Base-by-base conservation (phyloP, 1,140 invertebrate species). In the Asobara japonica region DNA sequence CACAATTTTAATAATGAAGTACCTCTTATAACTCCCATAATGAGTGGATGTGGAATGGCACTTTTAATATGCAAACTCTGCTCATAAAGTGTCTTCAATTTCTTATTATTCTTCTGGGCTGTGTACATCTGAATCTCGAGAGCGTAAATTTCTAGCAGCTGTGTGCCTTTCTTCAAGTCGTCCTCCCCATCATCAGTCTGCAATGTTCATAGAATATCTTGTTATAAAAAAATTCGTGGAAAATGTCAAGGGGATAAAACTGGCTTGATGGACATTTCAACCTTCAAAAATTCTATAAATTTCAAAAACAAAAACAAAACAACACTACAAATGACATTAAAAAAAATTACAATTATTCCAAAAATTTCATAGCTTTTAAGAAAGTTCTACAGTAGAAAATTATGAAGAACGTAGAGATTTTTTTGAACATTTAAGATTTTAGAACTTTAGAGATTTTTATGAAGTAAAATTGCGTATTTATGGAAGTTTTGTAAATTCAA, bases 101-200 rank as follows among this genome's bases (percentile, higher is more conserved):
- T 99, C 84, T 99, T 99, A 83, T 99, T 99, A 85, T 99, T 99
- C 83, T 99, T 99, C 88, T 99, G 98, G 68, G 96, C 97, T 0
- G 98, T 99, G 84, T 99, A 99, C 98, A 99, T 99, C 90, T 99
- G 98, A 82, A 99, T 99, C 91, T 99, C 98, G 76, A 99, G 87
- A 0, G 98, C 98, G 88, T 99, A 99, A 66, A 99, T 99, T 89
- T 99, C 98, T 48, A 99, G 87, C 7, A 99, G 87, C 82, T 99
- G 98, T 1, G 98, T 99, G 48, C 98, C 97, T 88, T 99, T 99
- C 85, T 99, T 99, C 61, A 99, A 88, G 87, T 99, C 98, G 90
- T 99, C 98, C 88, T 99, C 97, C n/a, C 98, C 98, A 83, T 98
- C 96, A 88, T 99, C 97, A 36, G 97, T 99, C 92, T 97, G 79